Percentiles rank a stretch among this genome's conserved stretches.
phyloP scores from a whole-genome alignment of 2,888 invertebrate genomes.

The Petrolisthes cinctipes region DNA sequence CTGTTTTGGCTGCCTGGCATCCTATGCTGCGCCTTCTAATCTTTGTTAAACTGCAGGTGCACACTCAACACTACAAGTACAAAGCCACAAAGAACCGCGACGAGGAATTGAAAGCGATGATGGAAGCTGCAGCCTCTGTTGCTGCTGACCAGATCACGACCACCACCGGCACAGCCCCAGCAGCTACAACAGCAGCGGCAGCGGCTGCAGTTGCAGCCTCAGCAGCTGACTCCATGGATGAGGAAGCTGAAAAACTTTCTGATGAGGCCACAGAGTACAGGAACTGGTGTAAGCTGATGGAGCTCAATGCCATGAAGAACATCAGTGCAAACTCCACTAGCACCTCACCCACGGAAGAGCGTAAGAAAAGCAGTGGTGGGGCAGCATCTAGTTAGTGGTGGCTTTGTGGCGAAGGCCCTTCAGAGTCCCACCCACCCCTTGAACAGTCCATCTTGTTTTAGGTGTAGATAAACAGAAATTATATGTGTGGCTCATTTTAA shows the following conservation, averaged over 20 bases:
- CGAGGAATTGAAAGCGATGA: constrained; percentile 63
- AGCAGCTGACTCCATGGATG: constrained; percentile 41
- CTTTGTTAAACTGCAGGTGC: constrained; percentile 61
- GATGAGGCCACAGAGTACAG: constrained; percentile 65
- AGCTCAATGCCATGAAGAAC: constrained; percentile 65
- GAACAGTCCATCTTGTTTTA: constrained; percentile 11
- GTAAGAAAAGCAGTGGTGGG: constrained; percentile 38
- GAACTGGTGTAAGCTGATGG: constrained; percentile 66
- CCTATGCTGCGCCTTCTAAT: constrained; percentile 41
- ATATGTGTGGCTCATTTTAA: constrained; percentile 40
- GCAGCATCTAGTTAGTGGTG: constrained; percentile 49
- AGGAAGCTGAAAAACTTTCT: constrained; percentile 61
- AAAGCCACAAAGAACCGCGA: constrained; percentile 64
- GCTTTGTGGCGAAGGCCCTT: neutral
- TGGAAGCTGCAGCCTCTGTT: constrained; percentile 59
- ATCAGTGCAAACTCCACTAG: constrained; percentile 50
- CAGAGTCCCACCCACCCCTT: neutral
- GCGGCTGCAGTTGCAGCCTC: constrained; percentile 51
- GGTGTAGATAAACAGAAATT: constrained; percentile 5
- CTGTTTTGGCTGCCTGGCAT: constrained; percentile 37
- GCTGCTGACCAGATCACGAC: constrained; percentile 45
- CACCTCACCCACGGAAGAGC: constrained; percentile 47
- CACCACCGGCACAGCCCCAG: constrained; percentile 53
- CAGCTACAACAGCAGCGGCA: constrained; percentile 53
- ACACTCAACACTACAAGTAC: constrained; percentile 66